Conservation (phyloP, 2,888 invertebrate species). For the Lycaena phlaeas region DNA sequence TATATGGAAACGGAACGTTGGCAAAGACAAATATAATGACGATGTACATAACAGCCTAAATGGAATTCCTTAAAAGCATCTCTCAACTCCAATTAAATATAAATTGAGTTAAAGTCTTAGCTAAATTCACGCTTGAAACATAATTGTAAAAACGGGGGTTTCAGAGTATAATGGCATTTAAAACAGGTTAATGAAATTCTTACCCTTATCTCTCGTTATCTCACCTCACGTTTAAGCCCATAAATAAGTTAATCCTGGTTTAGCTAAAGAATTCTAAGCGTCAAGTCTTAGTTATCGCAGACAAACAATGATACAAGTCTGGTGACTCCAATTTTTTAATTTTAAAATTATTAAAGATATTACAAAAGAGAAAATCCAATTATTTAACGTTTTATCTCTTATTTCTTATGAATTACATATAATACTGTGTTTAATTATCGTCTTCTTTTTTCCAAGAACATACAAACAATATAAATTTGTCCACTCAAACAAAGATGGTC, state of each 20-base stretch:
- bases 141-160: neutral
- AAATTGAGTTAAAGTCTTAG: neutral
- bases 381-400: no score
- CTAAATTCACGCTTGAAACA: neutral
- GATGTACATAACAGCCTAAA: neutral
- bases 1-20: no score
- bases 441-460: no score
- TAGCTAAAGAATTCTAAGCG: slow-evolving; percentile 12
- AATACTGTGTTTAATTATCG: no score
- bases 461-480: no score
- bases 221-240: slow-evolving; percentile 15
- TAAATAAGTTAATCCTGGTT: slow-evolving; percentile 9
- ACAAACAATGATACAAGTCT: neutral
- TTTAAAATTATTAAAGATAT: neutral
- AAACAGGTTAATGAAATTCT: slow-evolving; percentile 17
- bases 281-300: neutral
- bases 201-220: slow-evolving; percentile 17
- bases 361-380: neutral
- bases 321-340: neutral
- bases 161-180: neutral
- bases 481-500: no score
- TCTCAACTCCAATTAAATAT: neutral
- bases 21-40: no score
- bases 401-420: no score
- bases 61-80: neutral